Evolutionary conservation across 2,888 invertebrate genomes (phyloP).

Genomic region (Amiota minor): DNA sequence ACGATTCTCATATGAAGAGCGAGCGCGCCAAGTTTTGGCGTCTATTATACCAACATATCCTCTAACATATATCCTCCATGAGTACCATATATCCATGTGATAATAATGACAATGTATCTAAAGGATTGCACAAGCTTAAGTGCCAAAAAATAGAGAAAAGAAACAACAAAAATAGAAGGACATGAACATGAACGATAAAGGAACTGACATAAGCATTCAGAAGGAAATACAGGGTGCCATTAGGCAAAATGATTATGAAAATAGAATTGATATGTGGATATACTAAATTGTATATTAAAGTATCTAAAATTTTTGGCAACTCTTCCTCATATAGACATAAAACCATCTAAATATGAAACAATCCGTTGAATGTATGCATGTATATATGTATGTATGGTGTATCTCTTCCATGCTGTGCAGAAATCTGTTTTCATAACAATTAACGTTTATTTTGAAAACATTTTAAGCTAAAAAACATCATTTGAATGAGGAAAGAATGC

Average conservation of each 20-base stretch:
- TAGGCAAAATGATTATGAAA: too few relatives aligned
- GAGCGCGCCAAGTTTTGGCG: background rate
- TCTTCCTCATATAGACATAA: background rate
- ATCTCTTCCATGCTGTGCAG: slow-evolving; percentile 42
- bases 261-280: too few relatives aligned
- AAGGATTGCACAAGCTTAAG: slow-evolving; percentile 26
- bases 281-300: too few relatives aligned
- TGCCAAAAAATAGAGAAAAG: background rate
- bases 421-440: slow-evolving; percentile 62
- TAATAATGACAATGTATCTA: slow-evolving; percentile 22
- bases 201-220: background rate
- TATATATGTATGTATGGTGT: slow-evolving; percentile 36
- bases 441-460: slow-evolving; percentile 44
- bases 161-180: background rate
- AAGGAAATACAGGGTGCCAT: background rate
- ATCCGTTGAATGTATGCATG: too few relatives aligned
- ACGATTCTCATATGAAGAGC: background rate
- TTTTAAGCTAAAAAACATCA: slow-evolving; percentile 8
- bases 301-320: background rate
- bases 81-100: background rate
- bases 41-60: background rate
- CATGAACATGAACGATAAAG: background rate
- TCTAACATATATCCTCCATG: background rate
- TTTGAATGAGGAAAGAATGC: slow-evolving; percentile 5
- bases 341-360: background rate